These are phyloP conservation scores for Cyanoliseus patagonus DNA, from an alignment of 2,113 vertebrate genomes.

Conservation along the genomic window DNA sequence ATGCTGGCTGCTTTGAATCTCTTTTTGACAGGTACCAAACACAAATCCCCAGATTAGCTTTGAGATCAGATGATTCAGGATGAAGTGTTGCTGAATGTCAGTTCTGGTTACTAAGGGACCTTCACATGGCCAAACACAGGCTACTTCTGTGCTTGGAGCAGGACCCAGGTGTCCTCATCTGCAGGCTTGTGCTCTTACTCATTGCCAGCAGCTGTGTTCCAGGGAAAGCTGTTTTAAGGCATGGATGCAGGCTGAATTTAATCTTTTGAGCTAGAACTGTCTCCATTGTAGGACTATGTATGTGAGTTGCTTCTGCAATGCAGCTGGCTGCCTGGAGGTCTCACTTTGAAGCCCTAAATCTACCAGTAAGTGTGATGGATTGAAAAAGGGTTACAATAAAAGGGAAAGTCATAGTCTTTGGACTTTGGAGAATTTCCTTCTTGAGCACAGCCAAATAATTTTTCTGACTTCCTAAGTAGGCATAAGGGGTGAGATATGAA, in stretches of 20 bases:
- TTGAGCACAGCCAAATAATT: neutral
- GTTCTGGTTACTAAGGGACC: neutral
- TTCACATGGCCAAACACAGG: neutral
- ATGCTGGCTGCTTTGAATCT: neutral
- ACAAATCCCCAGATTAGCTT: neutral
- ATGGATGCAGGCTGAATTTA: neutral
- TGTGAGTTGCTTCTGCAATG: neutral
- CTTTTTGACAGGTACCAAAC: neutral
- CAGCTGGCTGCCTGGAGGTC: neutral
- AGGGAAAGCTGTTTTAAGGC: neutral
- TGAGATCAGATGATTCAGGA: neutral
- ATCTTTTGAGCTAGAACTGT: neutral
- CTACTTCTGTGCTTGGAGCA: neutral
- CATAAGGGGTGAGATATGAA: neutral
- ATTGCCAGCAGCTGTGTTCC: neutral
- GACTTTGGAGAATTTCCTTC: conserved; percentile 5
- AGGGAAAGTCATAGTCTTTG: neutral
- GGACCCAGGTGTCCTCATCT: neutral
- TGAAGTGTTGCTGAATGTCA: neutral
- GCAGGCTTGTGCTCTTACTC: neutral
- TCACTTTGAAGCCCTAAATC: neutral
- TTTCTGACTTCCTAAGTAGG: neutral
- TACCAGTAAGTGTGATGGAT: neutral
- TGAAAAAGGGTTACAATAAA: neutral
- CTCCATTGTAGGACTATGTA: neutral